Conservation (phyloP, 1,140 invertebrate genomes). For the Condylostylus longicornis region DNA sequence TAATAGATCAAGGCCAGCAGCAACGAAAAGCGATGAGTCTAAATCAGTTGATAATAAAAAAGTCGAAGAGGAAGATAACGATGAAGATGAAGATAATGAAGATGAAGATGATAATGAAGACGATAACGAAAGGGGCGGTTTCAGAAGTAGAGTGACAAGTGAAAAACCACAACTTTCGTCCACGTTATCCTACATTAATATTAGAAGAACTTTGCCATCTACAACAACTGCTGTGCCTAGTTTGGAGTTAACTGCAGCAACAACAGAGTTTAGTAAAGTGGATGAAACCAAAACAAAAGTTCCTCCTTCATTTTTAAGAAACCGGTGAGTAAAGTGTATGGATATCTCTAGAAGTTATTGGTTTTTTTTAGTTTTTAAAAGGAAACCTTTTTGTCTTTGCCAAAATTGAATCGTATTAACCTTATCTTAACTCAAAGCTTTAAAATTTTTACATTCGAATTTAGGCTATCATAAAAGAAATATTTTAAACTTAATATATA, state of each 20-base stretch:
- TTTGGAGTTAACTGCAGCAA: no score
- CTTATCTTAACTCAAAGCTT: no score
- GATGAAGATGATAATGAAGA: constrained; percentile 23
- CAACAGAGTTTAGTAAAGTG: constrained; percentile 12
- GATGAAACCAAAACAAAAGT: constrained; percentile 19
- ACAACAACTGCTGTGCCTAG: no score
- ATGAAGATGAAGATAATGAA: constrained; percentile 19
- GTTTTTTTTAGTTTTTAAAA: no score
- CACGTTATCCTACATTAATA: constrained; percentile 47
- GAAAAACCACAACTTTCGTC: constrained; percentile 16
- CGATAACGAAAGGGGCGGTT: constrained; percentile 14
- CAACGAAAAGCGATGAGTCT: constrained; percentile 10
- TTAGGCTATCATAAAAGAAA: no score
- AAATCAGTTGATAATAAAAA: constrained; percentile 22
- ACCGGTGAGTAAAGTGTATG: no score
- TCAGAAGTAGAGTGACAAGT: constrained; percentile 10
- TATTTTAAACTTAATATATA: no score
- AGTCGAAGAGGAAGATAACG: constrained; percentile 30
- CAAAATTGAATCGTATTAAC: no score
- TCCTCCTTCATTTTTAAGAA: no score
- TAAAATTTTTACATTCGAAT: no score
- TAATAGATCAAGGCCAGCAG: constrained; percentile 30
- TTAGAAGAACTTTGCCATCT: constrained; percentile 41
- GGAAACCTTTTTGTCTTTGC: no score
- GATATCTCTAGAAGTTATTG: no score